Conservation (phyloP, 2,888 invertebrate species). For the Helleia helle region DNA sequence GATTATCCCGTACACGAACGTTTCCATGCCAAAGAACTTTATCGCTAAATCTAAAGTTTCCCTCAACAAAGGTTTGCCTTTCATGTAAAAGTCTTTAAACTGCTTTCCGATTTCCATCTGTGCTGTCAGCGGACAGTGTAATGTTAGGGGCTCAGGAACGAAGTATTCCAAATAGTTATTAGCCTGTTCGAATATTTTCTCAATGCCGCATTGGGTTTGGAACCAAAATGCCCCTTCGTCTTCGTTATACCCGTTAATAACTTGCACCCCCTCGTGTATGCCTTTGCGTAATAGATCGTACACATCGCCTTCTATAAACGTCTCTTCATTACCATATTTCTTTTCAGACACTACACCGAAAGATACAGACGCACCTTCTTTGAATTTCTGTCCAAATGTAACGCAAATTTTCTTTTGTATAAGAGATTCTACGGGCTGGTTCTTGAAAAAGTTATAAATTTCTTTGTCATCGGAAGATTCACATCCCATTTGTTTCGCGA, state of each 20-base stretch:
- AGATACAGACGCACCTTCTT: conserved; percentile 23
- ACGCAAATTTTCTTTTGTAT: conserved; percentile 25
- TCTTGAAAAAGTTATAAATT: conserved; percentile 39
- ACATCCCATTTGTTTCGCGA: conserved; percentile 39
- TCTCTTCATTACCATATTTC: conserved; percentile 34
- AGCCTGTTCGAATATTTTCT: conserved; percentile 25
- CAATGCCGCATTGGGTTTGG: conserved; percentile 17
- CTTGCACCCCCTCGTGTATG: conserved; percentile 67
- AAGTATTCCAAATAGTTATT: conserved; percentile 35
- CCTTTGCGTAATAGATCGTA: conserved; percentile 44
- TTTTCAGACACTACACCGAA: conserved; percentile 36
- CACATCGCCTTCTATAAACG: conserved; percentile 40
- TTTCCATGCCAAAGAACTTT: conserved; percentile 26
- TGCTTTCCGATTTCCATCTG: conserved; percentile 35
- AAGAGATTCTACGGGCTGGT: conserved; percentile 31
- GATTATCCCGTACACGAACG: conserved; percentile 30
- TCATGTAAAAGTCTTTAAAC: conserved; percentile 34
- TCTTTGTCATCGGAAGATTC: conserved; percentile 37
- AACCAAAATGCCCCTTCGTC: conserved; percentile 76
- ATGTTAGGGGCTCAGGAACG: conserved; percentile 30
- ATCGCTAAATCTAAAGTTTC: conserved; percentile 27
- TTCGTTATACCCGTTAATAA: conserved; percentile 80
- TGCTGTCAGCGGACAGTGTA: conserved; percentile 26
- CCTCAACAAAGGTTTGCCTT: conserved; percentile 24
- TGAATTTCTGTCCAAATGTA: conserved; percentile 22